Evolutionary conservation across 2,888 invertebrate genomes (phyloP), one percentile per base, ranked within the genome.

Genomic region (Drosophila anomelani): DNA sequence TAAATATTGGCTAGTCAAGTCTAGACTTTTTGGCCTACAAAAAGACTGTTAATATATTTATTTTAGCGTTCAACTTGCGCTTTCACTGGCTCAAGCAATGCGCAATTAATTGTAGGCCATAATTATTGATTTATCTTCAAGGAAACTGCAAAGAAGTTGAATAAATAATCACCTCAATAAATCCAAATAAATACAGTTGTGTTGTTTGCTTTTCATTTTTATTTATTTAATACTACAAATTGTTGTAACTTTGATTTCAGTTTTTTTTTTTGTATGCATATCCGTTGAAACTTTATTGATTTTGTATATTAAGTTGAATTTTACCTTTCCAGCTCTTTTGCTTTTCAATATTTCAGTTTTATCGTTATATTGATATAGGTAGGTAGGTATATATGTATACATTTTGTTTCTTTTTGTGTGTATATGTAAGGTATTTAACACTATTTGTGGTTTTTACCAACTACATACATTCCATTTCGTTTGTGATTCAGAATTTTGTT

Each of bases 171-270:
- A 26, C 3, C 57, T 34, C 4, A 20, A 34, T 55, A 23, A 17
- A 13, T 15, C 23, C 23, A 4, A 23, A 13, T 29, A 17, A 12
- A 26, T 46, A 41, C 0, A 1, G 8, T 0, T 3, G 6, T 26
- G 20, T 32, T 46, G 32, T 58, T 66, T 66, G 47, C 20, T 51
- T 73, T 64, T 73, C 74, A 55, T 59, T 73, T 60, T 60, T 23
- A 71, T 71, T 71, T 70, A 70, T 70, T 69, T 73, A 73, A 68
- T 73, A 73, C 74, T 72, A 72, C 73, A 72, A 72, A 54, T 73
- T 72, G 46, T 72, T 72, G 53, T 72, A 72, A 72, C 67, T 70
- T 70, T 70, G 69, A 70, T 69, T 68, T 74, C 56, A 66, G 55
- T 74, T 67, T 67, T 51, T n/a, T n/a, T n/a, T n/a, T n/a, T n/a